Evolutionary conservation across 2,797 vertebrate species (phyloP).

Genomic region (Sparidentex hasta): DNA sequence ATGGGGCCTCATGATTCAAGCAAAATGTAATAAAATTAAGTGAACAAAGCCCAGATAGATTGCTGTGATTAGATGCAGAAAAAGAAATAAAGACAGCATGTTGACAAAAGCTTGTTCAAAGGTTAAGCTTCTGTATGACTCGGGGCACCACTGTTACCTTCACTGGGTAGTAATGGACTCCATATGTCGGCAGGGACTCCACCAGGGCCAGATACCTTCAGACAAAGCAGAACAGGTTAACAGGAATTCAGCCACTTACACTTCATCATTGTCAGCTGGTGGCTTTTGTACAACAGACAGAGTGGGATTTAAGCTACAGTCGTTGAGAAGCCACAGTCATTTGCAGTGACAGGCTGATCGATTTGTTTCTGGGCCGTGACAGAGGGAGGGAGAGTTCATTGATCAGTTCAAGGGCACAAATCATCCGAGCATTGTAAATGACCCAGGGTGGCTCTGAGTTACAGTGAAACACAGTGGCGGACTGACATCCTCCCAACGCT

Average conservation of each 20-base stretch:
- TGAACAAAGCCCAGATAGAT: background rate
- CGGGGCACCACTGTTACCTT: slow-evolving; percentile 88
- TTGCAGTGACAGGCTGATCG: slow-evolving; percentile 63
- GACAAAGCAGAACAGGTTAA: slow-evolving; percentile 63
- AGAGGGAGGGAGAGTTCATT: slow-evolving; percentile 62
- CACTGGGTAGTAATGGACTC: slow-evolving; percentile 98
- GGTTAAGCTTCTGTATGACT: slow-evolving; percentile 53
- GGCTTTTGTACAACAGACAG: slow-evolving; percentile 47
- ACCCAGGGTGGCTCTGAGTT: slow-evolving; percentile 54
- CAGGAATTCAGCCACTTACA: slow-evolving; percentile 45
- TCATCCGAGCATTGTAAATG: slow-evolving; percentile 55
- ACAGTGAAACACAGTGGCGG: slow-evolving; percentile 64
- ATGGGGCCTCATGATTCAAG: background rate
- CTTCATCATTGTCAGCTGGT: slow-evolving; percentile 68
- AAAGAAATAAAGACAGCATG: slow-evolving; percentile 25
- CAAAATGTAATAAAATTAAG: background rate
- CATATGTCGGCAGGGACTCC: slow-evolving; percentile 96
- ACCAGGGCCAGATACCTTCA: slow-evolving; percentile 96
- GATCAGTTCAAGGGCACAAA: slow-evolving; percentile 81
- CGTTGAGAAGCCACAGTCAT: slow-evolving; percentile 64
- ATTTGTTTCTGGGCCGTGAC: slow-evolving; percentile 73
- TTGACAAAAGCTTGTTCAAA: slow-evolving; percentile 39
- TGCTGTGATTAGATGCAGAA: slow-evolving; percentile 17
- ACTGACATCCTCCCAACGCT: slow-evolving; percentile 37
- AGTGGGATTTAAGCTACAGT: slow-evolving; percentile 64